Conservation (phyloP, 2,113 vertebrate species). For the Salvelinus alpinus region DNA sequence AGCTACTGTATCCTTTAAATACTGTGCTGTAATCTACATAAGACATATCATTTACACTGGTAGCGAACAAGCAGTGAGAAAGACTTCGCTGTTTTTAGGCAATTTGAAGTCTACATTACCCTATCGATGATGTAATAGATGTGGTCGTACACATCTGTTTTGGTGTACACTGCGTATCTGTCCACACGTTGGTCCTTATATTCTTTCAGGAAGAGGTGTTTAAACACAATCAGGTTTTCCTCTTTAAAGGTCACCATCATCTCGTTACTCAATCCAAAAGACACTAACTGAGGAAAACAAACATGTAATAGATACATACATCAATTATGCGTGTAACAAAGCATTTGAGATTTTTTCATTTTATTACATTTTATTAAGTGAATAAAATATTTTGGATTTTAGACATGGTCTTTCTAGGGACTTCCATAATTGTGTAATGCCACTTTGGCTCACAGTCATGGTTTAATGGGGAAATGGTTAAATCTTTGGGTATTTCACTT, state of each 20-base stretch:
- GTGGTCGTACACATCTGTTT: conserved; percentile 84
- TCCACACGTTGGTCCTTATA: conserved; percentile 78
- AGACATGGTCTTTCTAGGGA: neutral
- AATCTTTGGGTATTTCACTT: too few relatives aligned
- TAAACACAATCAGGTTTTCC: conserved; percentile 88
- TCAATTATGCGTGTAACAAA: too few relatives aligned
- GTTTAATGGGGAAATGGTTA: too few relatives aligned
- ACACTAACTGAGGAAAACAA: conserved; percentile 78
- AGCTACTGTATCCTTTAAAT: neutral
- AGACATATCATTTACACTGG: neutral
- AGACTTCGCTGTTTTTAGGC: neutral
- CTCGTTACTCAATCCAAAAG: conserved; percentile 93
- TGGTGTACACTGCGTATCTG: conserved; percentile 84
- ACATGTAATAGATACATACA: too few relatives aligned
- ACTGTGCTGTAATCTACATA: neutral
- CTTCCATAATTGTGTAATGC: neutral
- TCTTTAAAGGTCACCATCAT: conserved; percentile 96
- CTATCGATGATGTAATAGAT: conserved; percentile 81
- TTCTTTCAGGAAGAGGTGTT: conserved; percentile 90
- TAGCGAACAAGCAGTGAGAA: too few relatives aligned
- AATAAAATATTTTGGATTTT: neutral
- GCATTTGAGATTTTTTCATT: too few relatives aligned
- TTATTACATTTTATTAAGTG: too few relatives aligned
- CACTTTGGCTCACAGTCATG: neutral
- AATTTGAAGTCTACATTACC: conserved; percentile 59